A percentile compares a stretch with the other conserved stretches of the same genome.
Evolutionary conservation across 2,797 vertebrate genomes (phyloP).

Genomic region (Bradypodion pumilum): DNA sequence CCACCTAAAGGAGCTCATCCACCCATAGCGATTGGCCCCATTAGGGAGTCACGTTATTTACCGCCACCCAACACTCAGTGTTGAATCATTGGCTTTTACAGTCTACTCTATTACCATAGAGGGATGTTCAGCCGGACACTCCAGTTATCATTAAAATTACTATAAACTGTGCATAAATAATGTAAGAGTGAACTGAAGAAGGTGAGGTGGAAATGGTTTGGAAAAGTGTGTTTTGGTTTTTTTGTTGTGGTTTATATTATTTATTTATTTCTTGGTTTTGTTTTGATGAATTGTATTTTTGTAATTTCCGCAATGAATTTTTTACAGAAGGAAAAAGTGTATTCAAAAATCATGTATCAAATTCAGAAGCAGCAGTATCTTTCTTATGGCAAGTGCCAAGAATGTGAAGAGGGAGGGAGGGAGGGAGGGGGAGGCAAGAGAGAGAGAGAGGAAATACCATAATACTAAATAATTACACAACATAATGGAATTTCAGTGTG

Average conservation of each 20-base stretch:
- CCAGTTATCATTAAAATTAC: background rate
- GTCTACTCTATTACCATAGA: no score
- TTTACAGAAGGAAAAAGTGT: background rate
- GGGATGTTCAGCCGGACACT: no score
- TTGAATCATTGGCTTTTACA: no score
- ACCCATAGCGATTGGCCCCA: no score
- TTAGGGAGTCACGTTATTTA: no score
- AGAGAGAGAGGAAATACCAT: background rate
- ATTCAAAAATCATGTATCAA: background rate
- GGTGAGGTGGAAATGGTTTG: background rate
- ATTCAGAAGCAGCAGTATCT: constrained; percentile 9
- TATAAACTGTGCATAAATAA: background rate
- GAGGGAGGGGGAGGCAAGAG: background rate
- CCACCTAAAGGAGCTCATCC: no score
- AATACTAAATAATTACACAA: constrained; percentile 18
- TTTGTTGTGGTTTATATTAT: no score
- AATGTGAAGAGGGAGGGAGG: background rate
- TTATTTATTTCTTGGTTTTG: no score
- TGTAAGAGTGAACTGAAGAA: background rate
- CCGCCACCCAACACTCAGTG: no score
- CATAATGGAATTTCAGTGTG: constrained; percentile 49
- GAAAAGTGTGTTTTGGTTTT: background rate
- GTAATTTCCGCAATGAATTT: background rate
- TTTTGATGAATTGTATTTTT: constrained; percentile 1
- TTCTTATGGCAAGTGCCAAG: constrained; percentile 5